Percentiles rank a stretch among this genome's conserved stretches.
Evolutionary conservation across 2,888 invertebrate species (phyloP).

Genomic region (Vanessa cardui): DNA sequence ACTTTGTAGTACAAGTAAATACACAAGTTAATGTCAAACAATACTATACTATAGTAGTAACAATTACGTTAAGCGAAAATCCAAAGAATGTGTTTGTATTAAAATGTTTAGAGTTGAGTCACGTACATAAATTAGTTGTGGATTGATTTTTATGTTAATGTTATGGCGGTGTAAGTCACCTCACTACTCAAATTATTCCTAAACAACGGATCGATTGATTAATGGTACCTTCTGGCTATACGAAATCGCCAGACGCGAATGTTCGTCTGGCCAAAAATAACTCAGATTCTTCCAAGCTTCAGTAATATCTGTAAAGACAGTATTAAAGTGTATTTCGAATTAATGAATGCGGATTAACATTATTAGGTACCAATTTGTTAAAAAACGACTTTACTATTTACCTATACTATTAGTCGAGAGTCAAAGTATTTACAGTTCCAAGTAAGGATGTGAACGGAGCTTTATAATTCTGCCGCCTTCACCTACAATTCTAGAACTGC

Average conservation of each 20-base stretch:
- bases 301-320: constrained; percentile 21
- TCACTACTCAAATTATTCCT: constrained; percentile 22
- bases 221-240: constrained; percentile 30
- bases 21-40: constrained; percentile 50
- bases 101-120: constrained; percentile 68
- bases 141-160: constrained; percentile 68
- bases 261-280: constrained; percentile 35
- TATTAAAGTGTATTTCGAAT: background rate
- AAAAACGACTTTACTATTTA: too few species aligned
- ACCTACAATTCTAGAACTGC: constrained; percentile 35
- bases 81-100: constrained; percentile 43
- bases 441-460: constrained; percentile 9
- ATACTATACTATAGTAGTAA: constrained; percentile 47
- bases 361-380: background rate
- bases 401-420: too few species aligned
- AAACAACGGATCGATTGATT: constrained; percentile 34
- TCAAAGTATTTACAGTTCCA: background rate
- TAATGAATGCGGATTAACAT: too few species aligned
- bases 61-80: background rate
- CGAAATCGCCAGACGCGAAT: constrained; percentile 30
- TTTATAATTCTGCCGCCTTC: constrained; percentile 28
- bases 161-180: constrained; percentile 37
- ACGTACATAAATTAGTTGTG: constrained; percentile 59
- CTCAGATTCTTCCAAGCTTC: constrained; percentile 27
- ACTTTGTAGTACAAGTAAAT: constrained; percentile 19